phyloP scores from a whole-genome alignment of 2,888 invertebrate species.

The Yponomeuta evonymella region DNA sequence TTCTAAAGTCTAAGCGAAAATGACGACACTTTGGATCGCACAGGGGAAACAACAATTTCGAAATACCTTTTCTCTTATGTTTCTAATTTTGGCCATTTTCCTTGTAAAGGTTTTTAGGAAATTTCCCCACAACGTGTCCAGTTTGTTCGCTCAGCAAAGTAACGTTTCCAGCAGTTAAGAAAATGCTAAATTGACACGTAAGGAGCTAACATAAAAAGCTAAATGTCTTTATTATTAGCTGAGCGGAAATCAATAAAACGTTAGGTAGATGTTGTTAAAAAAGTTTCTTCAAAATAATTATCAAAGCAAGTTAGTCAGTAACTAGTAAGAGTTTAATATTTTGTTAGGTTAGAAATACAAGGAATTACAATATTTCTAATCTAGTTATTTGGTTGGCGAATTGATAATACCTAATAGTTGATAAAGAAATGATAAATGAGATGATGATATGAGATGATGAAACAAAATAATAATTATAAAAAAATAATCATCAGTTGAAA shows the following conservation, averaged over 20 bases:
- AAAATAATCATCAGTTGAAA: background rate
- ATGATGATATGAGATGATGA: background rate
- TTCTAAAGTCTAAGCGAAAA: conserved; percentile 62
- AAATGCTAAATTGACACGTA: conserved; percentile 3
- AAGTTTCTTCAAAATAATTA: conserved; percentile 3
- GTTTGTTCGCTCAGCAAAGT: conserved; percentile 47
- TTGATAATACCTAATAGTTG: background rate
- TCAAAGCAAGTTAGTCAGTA: conserved; percentile 13
- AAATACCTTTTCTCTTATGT: background rate
- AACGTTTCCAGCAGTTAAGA: conserved; percentile 34
- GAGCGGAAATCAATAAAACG: conserved; percentile 23
- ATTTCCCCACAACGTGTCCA: conserved; percentile 54
- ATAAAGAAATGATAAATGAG: background rate
- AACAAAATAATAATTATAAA: background rate
- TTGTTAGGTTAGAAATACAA: background rate
- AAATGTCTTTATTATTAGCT: conserved; percentile 28
- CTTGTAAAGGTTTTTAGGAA: conserved; percentile 13
- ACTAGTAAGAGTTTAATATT: background rate
- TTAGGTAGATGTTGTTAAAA: conserved; percentile 21
- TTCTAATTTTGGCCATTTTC: conserved; percentile 3
- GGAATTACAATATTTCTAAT: background rate
- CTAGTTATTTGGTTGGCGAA: background rate
- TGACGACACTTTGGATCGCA: conserved; percentile 43
- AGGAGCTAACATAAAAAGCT: conserved; percentile 40
- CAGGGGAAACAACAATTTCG: conserved; percentile 40